Conservation (phyloP, 2,113 vertebrate genomes). For the Parus major region DNA sequence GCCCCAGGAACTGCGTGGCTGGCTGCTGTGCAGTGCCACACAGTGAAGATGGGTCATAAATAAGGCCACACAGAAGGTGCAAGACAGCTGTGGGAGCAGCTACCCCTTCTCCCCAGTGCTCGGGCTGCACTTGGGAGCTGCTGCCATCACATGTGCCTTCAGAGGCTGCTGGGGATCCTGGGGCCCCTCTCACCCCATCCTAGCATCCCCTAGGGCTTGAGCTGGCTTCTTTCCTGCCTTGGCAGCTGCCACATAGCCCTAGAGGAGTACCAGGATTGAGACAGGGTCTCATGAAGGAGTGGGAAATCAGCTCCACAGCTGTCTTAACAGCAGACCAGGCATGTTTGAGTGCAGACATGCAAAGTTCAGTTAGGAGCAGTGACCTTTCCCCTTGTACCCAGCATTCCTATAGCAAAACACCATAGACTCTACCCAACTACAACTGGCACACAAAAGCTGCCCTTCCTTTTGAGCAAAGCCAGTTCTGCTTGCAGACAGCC, state of each 20-base stretch:
- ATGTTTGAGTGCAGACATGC: neutral
- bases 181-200: neutral
- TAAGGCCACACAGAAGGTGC: neutral
- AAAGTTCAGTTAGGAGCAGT: neutral
- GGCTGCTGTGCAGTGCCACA: neutral
- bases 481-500: neutral
- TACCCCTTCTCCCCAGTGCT: too few relatives aligned
- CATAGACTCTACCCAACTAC: neutral
- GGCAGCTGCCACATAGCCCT: rapidly evolving
- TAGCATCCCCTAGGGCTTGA: neutral
- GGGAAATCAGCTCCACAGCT: neutral
- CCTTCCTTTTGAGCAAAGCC: neutral
- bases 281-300: neutral
- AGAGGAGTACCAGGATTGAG: neutral
- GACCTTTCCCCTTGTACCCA: neutral
- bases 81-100: neutral
- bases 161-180: neutral
- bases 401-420: neutral
- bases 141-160: rapidly evolving
- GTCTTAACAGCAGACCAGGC: neutral
- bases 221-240: neutral
- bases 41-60: neutral
- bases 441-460: neutral
- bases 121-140: neutral
- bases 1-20: neutral